Conservation (phyloP, 2,113 vertebrate species). For the Setophaga coronata region DNA sequence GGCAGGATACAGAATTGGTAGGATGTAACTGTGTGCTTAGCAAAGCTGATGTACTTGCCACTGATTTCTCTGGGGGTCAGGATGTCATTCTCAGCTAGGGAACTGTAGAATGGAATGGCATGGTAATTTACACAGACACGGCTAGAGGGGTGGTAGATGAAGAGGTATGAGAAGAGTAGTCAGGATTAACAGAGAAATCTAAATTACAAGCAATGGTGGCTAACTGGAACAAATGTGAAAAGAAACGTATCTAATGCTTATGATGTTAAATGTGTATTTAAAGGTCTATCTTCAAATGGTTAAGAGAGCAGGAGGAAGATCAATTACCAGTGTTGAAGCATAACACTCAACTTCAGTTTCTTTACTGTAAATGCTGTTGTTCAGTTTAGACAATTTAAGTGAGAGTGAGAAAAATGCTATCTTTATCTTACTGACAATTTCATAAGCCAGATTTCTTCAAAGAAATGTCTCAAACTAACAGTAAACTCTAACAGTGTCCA, state of each 20-base stretch:
- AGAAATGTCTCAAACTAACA: not conserved
- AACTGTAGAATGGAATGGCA: not conserved
- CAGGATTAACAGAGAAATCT: not conserved
- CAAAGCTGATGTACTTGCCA: not conserved
- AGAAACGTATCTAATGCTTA: rapidly evolving
- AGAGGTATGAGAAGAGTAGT: not conserved
- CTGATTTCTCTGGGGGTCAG: not conserved
- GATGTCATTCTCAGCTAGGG: not conserved
- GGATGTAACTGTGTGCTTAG: not conserved
- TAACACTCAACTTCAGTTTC: not conserved
- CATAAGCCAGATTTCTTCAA: not conserved
- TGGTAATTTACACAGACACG: not conserved
- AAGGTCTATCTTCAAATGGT: not conserved
- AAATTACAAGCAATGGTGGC: not conserved
- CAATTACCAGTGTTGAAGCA: not conserved
- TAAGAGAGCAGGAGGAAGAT: not conserved
- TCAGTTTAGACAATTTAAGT: not conserved
- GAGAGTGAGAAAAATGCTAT: not conserved
- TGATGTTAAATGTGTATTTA: not conserved
- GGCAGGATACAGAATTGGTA: not conserved
- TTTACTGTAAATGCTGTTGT: not conserved
- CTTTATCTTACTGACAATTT: not conserved
- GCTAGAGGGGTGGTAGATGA: not conserved
- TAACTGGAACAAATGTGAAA: not conserved
- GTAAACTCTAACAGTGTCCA: not conserved